Evolutionary conservation across 1,140 invertebrate genomes (phyloP), one percentile per base, ranked within the genome.

Genomic region (Drosophila asahinai): DNA sequence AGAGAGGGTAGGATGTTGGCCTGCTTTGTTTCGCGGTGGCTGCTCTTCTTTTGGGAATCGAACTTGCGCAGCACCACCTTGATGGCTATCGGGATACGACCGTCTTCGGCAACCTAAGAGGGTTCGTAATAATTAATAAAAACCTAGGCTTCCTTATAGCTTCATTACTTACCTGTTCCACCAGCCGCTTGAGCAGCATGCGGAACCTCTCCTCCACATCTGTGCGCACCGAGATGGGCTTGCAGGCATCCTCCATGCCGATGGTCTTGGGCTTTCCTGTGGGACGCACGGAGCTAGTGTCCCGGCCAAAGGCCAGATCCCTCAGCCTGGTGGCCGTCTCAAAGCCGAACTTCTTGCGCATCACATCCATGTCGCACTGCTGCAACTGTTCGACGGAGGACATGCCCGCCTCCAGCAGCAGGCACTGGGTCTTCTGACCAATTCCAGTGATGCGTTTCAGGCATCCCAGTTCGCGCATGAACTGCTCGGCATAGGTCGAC

Each of bases 221-320:
- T 68, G 94, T 95, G 75, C 95, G 95, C 2, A 95, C 94, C 65
- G 94, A 95, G 19, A 97, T 95, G 59, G 95, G 95, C 77, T 95
- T 95, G 90, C 96, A 96, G 48, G 96, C 95, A 92, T 97, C 96
- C 83, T 97, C 96, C 68, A 97, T 91, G 38, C 96, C 96, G 86
- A 97, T 92, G 95, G 62, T 95, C 95, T 91, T 95, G 94, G 70
- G 96, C 82, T 95, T 95, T 1, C 96, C 96, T 19, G 95, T 95
- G 40, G 94, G 94, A 89, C 96, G 97, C 0, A 97, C 96, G 42
- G 93, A 92, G 66, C 94, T 94, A 59, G 95, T 94, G 92, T 97
- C 96, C 54, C 95, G 95, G 17, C 96, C 96, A 93, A 95, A 94
- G 62, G 95, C 95, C 68, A 97, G 93, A 54, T 95, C 95, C 80